Base-by-base conservation (phyloP, 2,113 vertebrate species). In the Myanophis thanlyinensis region DNA sequence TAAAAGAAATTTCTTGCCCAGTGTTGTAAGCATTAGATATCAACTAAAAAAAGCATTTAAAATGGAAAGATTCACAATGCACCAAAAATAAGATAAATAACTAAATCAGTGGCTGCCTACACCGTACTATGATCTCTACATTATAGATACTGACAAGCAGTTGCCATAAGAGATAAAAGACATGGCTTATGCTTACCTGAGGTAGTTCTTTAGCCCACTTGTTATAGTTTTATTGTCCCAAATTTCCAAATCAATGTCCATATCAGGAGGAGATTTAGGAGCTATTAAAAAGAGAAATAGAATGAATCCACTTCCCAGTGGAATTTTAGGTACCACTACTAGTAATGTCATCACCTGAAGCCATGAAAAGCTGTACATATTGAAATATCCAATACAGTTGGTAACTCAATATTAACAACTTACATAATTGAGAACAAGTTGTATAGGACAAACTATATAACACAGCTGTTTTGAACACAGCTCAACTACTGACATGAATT, bases 221-320 rank as follows among this genome's bases (percentile, higher is more conserved):
- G 99, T 99, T 95, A 99, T 99, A 2, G 99, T 99, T 97, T 99
- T 99, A 96, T 99, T 99, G 97, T 99, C 99, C 99, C 99, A 99
- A 85, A 98, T 96, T 93, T 99, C 99, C 90, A 98, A 97, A 96
- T 99, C 98, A 96, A 99, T 98, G 96, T 99, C 98, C 96, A 99
- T 98, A 95, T 99, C 98, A 92, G 98, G 98, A 90, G 98, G 97
- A 23, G 99, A 98, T 94, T 99, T 99, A 59, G 98, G 97, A 48
- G 98, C 99, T 99, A 91, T 91, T 88, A 96, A 90, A 44, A 51
- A 96, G 93, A 90, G 90, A 22, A 27, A 5, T 0, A 11, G 44
- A 18, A 59, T 92, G 53, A 48, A 20, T 92, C 46, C 89, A 91
- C 59, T 88, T 80, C 94, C 95, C 94, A 30, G 92, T 20, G 59